phyloP scores from a whole-genome alignment of 2,113 vertebrate species.

The Tympanuchus pallidicinctus region DNA sequence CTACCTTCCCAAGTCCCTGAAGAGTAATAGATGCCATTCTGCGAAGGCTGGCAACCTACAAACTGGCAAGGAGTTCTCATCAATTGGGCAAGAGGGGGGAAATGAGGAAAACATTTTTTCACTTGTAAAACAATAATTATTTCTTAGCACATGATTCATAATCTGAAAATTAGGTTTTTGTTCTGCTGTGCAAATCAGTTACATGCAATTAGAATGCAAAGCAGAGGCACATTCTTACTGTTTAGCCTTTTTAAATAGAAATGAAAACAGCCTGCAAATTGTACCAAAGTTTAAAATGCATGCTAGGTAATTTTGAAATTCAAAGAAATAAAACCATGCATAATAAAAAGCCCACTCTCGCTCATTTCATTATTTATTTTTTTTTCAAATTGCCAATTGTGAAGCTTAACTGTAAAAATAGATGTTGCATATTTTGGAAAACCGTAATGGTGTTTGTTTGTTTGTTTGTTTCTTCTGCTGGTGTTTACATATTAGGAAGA shows the following conservation, averaged over 20 bases:
- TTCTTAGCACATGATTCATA: slow-evolving; percentile 73
- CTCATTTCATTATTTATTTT: slow-evolving; percentile 27
- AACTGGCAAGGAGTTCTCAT: slow-evolving; percentile 41
- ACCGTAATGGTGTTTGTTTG: background rate
- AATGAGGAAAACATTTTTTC: slow-evolving; percentile 13
- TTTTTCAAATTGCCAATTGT: slow-evolving; percentile 62
- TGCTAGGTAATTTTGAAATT: slow-evolving; percentile 78
- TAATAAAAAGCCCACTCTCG: slow-evolving; percentile 73
- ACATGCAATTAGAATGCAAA: slow-evolving; percentile 81
- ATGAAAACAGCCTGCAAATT: slow-evolving; percentile 79
- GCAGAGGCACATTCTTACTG: slow-evolving; percentile 69
- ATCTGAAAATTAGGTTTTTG: slow-evolving; percentile 80
- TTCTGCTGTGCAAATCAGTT: slow-evolving; percentile 81
- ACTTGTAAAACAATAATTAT: slow-evolving; percentile 77
- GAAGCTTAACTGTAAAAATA: slow-evolving; percentile 71
- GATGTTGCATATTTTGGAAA: slow-evolving; percentile 57
- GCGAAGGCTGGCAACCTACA: slow-evolving; percentile 65
- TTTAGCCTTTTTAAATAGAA: slow-evolving; percentile 78
- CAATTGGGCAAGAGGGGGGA: slow-evolving; percentile 34
- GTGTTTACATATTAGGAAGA: background rate
- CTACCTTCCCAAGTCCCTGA: slow-evolving; percentile 67
- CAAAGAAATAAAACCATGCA: slow-evolving; percentile 75
- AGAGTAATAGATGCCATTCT: slow-evolving; percentile 65
- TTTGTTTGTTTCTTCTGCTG: background rate
- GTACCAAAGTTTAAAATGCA: slow-evolving; percentile 78